These are phyloP conservation scores for Pan paniscus DNA, from an alignment of 2,113 vertebrate genomes.

Conservation along the genomic window DNA sequence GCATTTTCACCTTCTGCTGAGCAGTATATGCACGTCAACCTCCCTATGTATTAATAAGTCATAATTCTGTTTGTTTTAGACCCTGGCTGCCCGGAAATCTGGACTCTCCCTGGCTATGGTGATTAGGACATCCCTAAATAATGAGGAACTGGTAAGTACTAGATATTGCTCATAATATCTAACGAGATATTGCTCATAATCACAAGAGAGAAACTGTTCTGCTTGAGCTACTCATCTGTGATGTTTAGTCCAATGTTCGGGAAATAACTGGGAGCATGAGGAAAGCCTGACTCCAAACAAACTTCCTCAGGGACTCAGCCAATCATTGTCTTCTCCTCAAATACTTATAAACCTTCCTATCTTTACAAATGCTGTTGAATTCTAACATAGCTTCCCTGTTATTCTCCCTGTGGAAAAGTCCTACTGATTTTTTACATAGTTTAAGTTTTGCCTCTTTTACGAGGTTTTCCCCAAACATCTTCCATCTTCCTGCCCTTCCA, in stretches of 20 bases:
- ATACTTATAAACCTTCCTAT: too few relatives aligned
- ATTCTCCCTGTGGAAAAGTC: background rate
- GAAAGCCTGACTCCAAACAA: background rate
- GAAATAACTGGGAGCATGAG: background rate
- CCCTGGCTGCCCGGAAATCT: slow-evolving; percentile 97
- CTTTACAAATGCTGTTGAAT: background rate
- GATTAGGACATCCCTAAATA: slow-evolving; percentile 94
- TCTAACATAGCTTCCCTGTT: background rate
- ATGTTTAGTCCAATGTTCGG: background rate
- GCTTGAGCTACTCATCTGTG: background rate
- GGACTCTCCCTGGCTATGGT: slow-evolving; percentile 97
- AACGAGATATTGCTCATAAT: background rate
- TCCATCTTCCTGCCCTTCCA: background rate
- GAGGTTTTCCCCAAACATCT: background rate
- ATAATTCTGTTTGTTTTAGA: slow-evolving; percentile 83
- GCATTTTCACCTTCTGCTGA: background rate
- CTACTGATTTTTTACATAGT: background rate
- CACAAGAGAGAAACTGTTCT: background rate
- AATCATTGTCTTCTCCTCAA: background rate
- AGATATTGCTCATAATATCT: background rate
- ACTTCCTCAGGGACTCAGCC: background rate
- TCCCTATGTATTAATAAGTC: background rate
- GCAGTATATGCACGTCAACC: background rate
- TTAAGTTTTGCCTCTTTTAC: background rate
- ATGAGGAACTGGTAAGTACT: slow-evolving; percentile 95